Percentiles rank a stretch among this genome's conserved stretches.
Evolutionary conservation across 2,113 vertebrate genomes (phyloP).

Genomic region (Fregetta grallaria): DNA sequence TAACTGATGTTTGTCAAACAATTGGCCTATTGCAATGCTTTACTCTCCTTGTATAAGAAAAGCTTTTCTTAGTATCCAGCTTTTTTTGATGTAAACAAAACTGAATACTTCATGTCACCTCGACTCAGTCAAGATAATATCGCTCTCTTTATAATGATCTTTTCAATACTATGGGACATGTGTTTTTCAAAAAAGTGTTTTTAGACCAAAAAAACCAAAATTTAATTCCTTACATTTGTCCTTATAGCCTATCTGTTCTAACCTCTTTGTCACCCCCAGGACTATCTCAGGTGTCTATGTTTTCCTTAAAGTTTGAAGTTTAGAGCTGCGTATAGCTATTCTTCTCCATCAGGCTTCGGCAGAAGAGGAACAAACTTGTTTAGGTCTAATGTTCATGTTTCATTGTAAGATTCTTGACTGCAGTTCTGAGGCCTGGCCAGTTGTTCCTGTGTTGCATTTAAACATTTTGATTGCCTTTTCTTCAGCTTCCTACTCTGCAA

Average conservation of each 20-base stretch:
- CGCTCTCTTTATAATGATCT: background rate
- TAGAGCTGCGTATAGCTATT: background rate
- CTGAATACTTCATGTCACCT: background rate
- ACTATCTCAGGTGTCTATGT: background rate
- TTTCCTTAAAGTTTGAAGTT: background rate
- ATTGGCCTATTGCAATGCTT: background rate
- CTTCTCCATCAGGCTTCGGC: rapidly evolving
- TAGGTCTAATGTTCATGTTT: background rate
- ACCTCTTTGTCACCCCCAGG: background rate
- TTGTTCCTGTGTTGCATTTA: background rate
- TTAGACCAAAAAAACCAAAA: background rate
- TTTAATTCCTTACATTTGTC: background rate
- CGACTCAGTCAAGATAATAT: background rate
- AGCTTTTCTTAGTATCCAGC: background rate
- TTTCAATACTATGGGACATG: rapidly evolving
- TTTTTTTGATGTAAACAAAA: background rate
- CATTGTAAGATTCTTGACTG: background rate
- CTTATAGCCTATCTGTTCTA: background rate
- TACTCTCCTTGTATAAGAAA: background rate
- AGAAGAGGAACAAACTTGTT: background rate
- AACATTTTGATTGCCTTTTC: background rate
- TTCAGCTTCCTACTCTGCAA: background rate
- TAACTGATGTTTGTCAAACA: background rate
- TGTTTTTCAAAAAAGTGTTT: background rate
- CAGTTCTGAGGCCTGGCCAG: background rate